Conservation (phyloP, 2,113 vertebrate genomes). For the Leuciscus idus region DNA sequence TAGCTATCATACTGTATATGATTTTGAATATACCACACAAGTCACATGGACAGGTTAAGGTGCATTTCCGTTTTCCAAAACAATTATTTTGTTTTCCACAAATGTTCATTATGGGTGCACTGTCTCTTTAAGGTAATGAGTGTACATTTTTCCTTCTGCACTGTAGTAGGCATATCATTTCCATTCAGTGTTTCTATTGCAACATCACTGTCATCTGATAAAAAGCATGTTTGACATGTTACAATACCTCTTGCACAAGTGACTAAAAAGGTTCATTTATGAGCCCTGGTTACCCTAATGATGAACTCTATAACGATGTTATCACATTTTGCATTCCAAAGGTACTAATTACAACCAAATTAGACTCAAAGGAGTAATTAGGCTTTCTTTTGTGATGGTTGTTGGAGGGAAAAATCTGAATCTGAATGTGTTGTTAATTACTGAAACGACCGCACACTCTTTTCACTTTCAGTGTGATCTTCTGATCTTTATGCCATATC, state of each 20-base stretch:
- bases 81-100: background rate
- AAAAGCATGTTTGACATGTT: background rate
- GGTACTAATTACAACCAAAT: slow-evolving; percentile 21
- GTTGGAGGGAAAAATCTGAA: background rate
- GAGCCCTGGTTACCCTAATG: background rate
- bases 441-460: background rate
- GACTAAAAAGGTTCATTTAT: background rate
- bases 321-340: slow-evolving; percentile 26
- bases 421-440: slow-evolving; percentile 28
- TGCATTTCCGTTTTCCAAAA: background rate
- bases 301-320: slow-evolving; percentile 15
- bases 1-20: too few species aligned
- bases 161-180: background rate
- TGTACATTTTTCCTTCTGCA: background rate
- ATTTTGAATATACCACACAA: background rate
- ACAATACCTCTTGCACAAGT: background rate
- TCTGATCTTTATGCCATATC: background rate
- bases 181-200: background rate
- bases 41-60: background rate
- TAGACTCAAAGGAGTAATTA: slow-evolving; percentile 17
- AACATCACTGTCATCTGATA: background rate
- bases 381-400: slow-evolving; percentile 6
- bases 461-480: background rate
- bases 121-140: background rate
- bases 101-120: background rate